phyloP scores from a whole-genome alignment of 2,888 invertebrate genomes.

The Liopterus haemorrhoidalis region DNA sequence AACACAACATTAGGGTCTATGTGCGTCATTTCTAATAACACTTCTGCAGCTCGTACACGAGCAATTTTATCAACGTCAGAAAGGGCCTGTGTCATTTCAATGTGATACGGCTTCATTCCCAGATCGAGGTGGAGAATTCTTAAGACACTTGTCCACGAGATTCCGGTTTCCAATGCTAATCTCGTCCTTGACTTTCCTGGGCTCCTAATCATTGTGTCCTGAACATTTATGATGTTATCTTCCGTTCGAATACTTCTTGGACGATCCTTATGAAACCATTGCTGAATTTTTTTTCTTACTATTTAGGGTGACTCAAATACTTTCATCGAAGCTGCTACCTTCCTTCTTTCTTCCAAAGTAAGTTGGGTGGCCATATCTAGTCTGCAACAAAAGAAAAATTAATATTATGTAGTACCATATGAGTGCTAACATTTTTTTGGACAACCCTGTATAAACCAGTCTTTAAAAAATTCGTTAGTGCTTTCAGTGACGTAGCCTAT shows the following conservation, averaged over 20 bases:
- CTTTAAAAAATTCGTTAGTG: no score
- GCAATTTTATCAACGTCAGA: constrained; percentile 9
- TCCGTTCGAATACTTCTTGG: constrained; percentile 8
- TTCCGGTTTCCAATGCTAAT: constrained; percentile 9
- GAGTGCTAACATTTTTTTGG: constrained; percentile 1
- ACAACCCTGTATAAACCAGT: no score
- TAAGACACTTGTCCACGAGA: constrained; percentile 1
- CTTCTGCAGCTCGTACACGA: constrained; percentile 9
- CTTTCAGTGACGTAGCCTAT: no score
- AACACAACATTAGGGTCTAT: constrained; percentile 7
- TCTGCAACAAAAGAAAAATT: constrained; percentile 2
- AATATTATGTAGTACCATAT: constrained; percentile 4
- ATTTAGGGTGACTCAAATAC: constrained; percentile 3
- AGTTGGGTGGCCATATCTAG: constrained; percentile 5
- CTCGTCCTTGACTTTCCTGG: constrained; percentile 1
- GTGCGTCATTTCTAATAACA: constrained; percentile 12
- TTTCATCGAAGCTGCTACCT: constrained; percentile 6
- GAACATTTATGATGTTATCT: constrained; percentile 5
- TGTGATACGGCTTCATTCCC: constrained; percentile 8
- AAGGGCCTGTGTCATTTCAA: constrained; percentile 14
- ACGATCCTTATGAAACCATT: no score
- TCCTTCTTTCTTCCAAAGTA: constrained; percentile 5
- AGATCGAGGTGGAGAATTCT: constrained; percentile 5
- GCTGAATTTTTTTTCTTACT: constrained; percentile 6
- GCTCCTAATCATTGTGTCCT: constrained; percentile 3